phyloP scores from a whole-genome alignment of 2,113 vertebrate species.

The Piliocolobus tephrosceles region DNA sequence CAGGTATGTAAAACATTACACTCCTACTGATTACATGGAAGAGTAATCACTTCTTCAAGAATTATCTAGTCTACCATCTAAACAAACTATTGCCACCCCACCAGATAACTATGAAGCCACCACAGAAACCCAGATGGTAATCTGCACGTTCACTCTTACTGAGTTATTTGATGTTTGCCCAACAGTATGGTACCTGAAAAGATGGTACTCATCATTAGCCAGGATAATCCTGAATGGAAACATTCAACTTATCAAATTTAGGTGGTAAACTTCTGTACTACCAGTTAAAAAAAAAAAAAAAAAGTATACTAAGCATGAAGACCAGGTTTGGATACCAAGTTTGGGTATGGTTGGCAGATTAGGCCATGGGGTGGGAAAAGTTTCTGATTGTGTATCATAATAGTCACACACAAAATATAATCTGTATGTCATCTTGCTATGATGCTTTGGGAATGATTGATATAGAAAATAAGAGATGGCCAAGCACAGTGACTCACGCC shows the following conservation, averaged over 20 bases:
- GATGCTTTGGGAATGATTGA: constrained; percentile 40
- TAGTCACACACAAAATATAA: not conserved
- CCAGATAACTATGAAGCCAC: not conserved
- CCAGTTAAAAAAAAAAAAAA: not conserved
- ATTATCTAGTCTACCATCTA: not conserved
- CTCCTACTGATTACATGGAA: constrained; percentile 23
- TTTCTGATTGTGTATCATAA: constrained; percentile 12
- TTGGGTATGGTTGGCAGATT: not conserved
- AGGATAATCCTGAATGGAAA: not conserved
- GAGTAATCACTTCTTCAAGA: constrained; percentile 21
- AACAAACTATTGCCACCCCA: not conserved
- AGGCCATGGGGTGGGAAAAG: not conserved
- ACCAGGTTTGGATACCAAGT: not conserved
- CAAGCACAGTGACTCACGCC: no score
- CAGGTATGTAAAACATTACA: not conserved
- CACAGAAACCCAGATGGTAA: not conserved
- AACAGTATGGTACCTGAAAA: not conserved
- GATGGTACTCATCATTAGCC: not conserved
- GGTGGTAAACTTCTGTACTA: not conserved
- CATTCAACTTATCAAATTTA: constrained; percentile 10
- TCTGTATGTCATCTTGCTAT: not conserved
- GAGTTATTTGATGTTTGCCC: not conserved
- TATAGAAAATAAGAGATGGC: not conserved
- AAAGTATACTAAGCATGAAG: not conserved
- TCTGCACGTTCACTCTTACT: fast-evolving